A percentile compares a stretch with the other conserved stretches of the same genome.
These are phyloP conservation scores for Cepaea hortensis DNA, from an alignment of 2,888 invertebrate genomes.

Conservation along the genomic window DNA sequence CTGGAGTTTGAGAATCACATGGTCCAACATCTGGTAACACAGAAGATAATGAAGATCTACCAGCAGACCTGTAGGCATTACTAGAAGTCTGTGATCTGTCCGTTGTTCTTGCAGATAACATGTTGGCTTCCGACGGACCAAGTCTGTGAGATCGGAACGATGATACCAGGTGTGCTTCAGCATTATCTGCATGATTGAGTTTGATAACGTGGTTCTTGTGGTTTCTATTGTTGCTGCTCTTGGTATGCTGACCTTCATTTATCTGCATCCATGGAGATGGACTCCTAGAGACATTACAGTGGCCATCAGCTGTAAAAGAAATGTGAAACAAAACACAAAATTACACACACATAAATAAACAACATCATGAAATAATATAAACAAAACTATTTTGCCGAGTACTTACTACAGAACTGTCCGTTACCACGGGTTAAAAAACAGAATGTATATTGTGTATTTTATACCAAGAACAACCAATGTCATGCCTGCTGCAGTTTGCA, in stretches of 20 bases:
- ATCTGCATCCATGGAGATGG: background rate
- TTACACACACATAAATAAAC: background rate
- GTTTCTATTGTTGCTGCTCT: background rate
- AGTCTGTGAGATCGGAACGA: background rate
- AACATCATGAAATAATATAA: background rate
- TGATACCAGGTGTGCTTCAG: background rate
- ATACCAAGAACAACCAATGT: too few species aligned
- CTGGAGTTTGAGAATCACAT: constrained; percentile 30
- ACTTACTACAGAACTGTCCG: too few species aligned
- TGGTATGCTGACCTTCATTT: background rate
- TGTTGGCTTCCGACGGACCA: background rate
- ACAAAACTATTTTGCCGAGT: too few species aligned
- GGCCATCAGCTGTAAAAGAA: background rate
- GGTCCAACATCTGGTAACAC: background rate
- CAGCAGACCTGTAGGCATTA: background rate
- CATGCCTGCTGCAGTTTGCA: too few species aligned
- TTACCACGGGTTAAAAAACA: too few species aligned
- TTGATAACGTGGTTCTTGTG: background rate
- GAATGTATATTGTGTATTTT: too few species aligned
- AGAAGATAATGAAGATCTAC: background rate
- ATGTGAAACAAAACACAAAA: background rate
- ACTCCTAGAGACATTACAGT: background rate
- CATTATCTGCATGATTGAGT: background rate
- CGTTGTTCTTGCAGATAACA: background rate
- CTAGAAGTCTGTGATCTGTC: background rate